Conservation (phyloP, 2,797 vertebrate genomes). For the Mus caroli region DNA sequence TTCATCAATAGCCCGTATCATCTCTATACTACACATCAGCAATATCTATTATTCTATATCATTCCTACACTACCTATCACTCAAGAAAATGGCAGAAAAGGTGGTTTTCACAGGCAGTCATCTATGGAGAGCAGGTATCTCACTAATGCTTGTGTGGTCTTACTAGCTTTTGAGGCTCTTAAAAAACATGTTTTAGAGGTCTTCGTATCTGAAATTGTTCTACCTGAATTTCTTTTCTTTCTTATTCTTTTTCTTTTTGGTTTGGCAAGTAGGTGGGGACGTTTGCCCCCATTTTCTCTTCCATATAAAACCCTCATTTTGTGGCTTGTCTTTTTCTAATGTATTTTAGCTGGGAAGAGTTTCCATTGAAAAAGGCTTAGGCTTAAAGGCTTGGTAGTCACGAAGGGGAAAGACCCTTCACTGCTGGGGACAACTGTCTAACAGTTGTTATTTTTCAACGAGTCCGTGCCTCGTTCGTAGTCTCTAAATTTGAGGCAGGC, state of each 20-base stretch:
- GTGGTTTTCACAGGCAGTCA: conserved; percentile 16
- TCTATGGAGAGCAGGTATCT: conserved; percentile 3
- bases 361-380: conserved; percentile 39
- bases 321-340: neutral
- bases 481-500: conserved; percentile 65
- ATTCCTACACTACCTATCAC: neutral
- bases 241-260: neutral
- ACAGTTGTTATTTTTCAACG: conserved; percentile 63
- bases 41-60: neutral
- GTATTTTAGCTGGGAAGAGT: conserved; percentile 55
- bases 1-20: neutral
- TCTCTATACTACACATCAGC: neutral
- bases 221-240: neutral
- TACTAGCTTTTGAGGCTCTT: neutral
- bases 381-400: conserved; percentile 53
- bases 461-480: conserved; percentile 49
- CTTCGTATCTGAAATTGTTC: neutral
- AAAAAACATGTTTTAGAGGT: neutral
- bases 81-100: conserved; percentile 43
- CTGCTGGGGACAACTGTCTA: conserved; percentile 55
- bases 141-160: neutral
- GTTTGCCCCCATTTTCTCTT: neutral
- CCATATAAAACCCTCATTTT: conserved; percentile 48
- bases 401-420: conserved; percentile 27
- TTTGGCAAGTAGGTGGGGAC: neutral